Percentiles rank a stretch among this genome's conserved stretches.
phyloP scores from a whole-genome alignment of 2,113 vertebrate genomes.

The Xerus inauris region DNA sequence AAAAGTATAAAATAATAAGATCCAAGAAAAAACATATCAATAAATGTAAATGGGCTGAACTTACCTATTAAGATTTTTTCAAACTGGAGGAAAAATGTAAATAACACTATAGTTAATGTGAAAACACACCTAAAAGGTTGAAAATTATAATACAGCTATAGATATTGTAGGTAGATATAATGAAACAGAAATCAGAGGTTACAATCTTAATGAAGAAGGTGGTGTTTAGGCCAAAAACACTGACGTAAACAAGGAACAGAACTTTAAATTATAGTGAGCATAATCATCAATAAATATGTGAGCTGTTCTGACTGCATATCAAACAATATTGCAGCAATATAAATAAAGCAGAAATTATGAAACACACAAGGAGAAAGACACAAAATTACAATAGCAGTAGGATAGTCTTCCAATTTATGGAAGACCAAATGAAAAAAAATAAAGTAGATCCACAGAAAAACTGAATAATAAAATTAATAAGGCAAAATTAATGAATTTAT shows the following conservation, averaged over 20 bases:
- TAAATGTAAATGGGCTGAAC: not conserved
- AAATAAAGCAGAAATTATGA: not conserved
- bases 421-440: not conserved
- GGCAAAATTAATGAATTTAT: not conserved
- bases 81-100: not conserved
- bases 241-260: not conserved
- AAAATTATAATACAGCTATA: not conserved
- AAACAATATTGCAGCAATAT: not conserved
- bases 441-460: not conserved
- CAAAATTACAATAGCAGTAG: not conserved
- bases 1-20: not conserved
- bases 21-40: not conserved
- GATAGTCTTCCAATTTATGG: not conserved
- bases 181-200: not conserved
- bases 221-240: not conserved
- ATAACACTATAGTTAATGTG: not conserved
- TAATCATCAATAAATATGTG: not conserved
- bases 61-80: not conserved
- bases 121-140: not conserved
- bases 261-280: not conserved
- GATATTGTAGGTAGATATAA: not conserved
- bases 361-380: not conserved
- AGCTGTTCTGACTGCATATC: not conserved
- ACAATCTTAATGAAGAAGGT: not conserved
- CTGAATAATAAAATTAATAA: slow-evolving; percentile 24